Base-by-base conservation (phyloP, 2,888 invertebrate genomes). In the Acleris literana region DNA sequence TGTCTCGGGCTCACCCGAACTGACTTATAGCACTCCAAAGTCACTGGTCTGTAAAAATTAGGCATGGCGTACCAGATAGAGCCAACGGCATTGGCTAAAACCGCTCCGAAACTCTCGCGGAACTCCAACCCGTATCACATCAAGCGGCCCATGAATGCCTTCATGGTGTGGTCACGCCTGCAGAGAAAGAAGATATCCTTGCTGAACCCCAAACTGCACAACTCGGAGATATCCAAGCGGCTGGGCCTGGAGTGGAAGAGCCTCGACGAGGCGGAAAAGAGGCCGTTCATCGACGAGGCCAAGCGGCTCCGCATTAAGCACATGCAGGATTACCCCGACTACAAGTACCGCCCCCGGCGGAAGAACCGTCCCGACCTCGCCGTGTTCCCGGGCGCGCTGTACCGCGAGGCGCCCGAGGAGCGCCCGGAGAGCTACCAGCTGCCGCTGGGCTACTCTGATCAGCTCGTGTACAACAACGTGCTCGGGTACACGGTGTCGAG, bases 111-210 rank as follows among this genome's bases (percentile, higher is more conserved):
- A 71, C 63, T 87, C 55, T 77, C 90, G 51, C 95, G 96, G 71
- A 95, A 97, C 17, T 76, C 87, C 0, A 91, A 90, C 56, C 90
- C 91, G 0, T 92, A 88, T 66, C 97, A 98, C 86, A 98, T 99
- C 77, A 99, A 99, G 84, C 93, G 99, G 73, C 99, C 99, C 16
- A 99, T 99, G 99, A 99, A 99, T 88, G 99, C 99, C 1, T 99
- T 99, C 91, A 99, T 99, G 99, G 99, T 99, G 16, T 99, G 99
- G 98, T 98, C 98, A 11, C 92, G 98, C 64, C 92, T 97, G 52
- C 98, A 98, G 79, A 87, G 97, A 54, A 95, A 96, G 79, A 96
- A 96, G 80, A 97, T 97, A 85, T 96, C 97, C 0, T 93, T 95
- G 82, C 95, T 97, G 82, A 96, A 97, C 81, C 97, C 97, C 64